Evolutionary conservation across 2,113 vertebrate genomes (phyloP).

Genomic region (Elephantulus edwardii): DNA sequence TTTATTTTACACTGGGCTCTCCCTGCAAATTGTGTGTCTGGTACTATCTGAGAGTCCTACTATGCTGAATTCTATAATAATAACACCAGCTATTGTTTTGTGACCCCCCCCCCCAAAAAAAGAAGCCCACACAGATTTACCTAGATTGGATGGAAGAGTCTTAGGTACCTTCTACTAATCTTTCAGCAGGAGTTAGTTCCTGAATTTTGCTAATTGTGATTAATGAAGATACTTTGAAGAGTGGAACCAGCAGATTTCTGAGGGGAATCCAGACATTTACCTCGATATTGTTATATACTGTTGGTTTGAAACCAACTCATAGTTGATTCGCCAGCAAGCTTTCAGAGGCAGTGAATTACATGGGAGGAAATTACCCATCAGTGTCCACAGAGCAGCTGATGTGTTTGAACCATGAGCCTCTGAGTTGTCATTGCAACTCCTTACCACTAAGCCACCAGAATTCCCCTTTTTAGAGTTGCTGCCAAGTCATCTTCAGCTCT

Average conservation of each 20-base stretch:
- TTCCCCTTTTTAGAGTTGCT: no score
- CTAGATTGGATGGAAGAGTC: not conserved
- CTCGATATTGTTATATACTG: no score
- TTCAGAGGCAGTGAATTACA: no score
- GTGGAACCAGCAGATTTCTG: not conserved
- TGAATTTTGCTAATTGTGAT: constrained; percentile 2
- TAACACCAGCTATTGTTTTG: not conserved
- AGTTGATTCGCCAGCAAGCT: no score
- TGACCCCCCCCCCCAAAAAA: not conserved
- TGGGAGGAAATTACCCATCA: no score
- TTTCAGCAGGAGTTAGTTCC: not conserved
- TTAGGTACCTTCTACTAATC: not conserved
- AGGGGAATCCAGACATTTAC: no score
- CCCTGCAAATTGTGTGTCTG: not conserved
- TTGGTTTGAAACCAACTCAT: no score
- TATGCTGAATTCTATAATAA: not conserved
- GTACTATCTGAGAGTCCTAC: not conserved
- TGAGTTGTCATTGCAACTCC: no score
- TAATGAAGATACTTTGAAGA: not conserved
- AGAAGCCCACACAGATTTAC: not conserved
- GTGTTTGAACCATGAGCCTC: no score
- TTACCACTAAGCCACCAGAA: no score
- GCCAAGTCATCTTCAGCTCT: no score
- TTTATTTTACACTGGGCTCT: not conserved
- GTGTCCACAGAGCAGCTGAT: no score